Evolutionary conservation across 2,113 vertebrate genomes (phyloP).

Genomic region (Ptilorrhoa leucosticta): DNA sequence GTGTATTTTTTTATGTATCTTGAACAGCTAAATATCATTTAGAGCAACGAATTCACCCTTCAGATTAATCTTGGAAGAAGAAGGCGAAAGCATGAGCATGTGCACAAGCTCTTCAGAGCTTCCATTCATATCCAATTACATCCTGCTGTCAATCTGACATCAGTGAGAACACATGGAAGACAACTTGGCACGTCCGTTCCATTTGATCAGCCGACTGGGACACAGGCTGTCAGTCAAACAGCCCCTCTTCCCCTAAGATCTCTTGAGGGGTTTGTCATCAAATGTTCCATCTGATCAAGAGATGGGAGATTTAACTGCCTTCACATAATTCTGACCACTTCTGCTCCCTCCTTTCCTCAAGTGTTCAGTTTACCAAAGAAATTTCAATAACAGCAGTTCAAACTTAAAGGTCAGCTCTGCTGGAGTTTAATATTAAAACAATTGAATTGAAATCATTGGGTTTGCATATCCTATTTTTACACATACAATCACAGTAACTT

Average conservation of each 20-base stretch:
- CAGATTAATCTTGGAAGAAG: neutral
- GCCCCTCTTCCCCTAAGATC: neutral
- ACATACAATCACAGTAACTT: neutral
- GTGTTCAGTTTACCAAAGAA: neutral
- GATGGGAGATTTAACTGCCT: neutral
- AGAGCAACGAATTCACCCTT: neutral
- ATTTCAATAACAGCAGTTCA: neutral
- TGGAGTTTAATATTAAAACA: neutral
- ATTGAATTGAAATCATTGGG: neutral
- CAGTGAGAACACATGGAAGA: neutral
- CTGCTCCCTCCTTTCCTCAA: neutral
- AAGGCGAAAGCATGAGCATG: neutral
- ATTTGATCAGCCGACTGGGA: neutral
- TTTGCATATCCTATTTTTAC: neutral
- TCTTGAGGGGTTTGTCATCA: neutral
- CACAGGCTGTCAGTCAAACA: slow-evolving; percentile 14
- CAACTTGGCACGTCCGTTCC: slow-evolving; percentile 1
- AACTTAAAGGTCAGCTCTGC: neutral
- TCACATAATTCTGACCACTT: neutral
- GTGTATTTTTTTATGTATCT: neutral
- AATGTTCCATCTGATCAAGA: neutral
- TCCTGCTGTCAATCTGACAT: neutral
- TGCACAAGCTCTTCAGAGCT: neutral
- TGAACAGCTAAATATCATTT: neutral
- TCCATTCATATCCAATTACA: slow-evolving; percentile 23